Percentiles rank a stretch among this genome's conserved stretches.
Conservation (phyloP, 2,113 vertebrate species). For the Lampris incognitus region DNA sequence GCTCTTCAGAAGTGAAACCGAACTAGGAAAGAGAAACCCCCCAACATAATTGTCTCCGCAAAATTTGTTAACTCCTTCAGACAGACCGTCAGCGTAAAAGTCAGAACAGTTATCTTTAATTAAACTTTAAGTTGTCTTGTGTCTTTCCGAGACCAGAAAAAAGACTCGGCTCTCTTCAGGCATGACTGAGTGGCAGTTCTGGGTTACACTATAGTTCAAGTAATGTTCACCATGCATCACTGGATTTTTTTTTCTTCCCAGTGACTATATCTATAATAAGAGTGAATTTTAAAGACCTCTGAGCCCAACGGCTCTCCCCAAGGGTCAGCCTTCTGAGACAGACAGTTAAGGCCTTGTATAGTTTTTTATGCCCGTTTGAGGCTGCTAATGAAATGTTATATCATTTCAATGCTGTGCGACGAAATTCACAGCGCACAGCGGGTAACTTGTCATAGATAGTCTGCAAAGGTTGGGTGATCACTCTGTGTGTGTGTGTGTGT, state of each 20-base stretch:
- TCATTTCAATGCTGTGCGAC: conserved; percentile 44
- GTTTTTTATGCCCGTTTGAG: too few species aligned
- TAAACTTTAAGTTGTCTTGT: conserved; percentile 45
- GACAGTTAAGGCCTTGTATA: conserved; percentile 10
- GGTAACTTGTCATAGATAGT: conserved; percentile 39
- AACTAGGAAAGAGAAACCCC: conserved; percentile 33
- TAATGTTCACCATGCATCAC: conserved; percentile 49
- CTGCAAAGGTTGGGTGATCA: conserved; percentile 16
- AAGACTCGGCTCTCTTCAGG: conserved; percentile 46
- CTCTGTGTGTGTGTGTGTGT: not conserved
- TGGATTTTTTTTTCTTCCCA: conserved; percentile 12
- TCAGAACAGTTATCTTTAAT: conserved; percentile 65
- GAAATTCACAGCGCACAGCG: conserved; percentile 34
- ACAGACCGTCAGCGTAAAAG: conserved; percentile 53
- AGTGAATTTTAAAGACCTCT: not conserved
- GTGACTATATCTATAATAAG: conserved; percentile 1
- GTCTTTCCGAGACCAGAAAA: conserved; percentile 52
- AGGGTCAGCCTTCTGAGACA: not conserved
- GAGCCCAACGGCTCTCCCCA: not conserved
- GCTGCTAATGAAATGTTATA: conserved; percentile 23
- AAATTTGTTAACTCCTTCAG: conserved; percentile 54
- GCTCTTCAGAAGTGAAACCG: conserved; percentile 43
- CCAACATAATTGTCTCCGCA: conserved; percentile 35
- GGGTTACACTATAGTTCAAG: conserved; percentile 53
- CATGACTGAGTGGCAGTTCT: conserved; percentile 57